Conservation (phyloP, 2,113 vertebrate genomes). For the Hassar affinis region DNA sequence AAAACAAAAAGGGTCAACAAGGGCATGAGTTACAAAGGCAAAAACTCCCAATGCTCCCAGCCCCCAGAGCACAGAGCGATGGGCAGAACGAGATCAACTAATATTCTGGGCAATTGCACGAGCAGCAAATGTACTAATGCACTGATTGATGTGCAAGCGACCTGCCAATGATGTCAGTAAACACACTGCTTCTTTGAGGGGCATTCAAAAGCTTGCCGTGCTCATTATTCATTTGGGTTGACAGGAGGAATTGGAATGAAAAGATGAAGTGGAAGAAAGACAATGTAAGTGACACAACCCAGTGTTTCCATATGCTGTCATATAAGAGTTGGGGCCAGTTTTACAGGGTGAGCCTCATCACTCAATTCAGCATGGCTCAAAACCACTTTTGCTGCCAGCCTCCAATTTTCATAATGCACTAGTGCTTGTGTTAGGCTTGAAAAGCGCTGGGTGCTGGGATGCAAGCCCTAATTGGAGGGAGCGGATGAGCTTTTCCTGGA, state of each 20-base stretch:
- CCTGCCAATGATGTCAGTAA: slow-evolving; percentile 53
- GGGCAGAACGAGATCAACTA: slow-evolving; percentile 29
- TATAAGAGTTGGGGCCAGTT: not conserved
- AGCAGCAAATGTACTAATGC: slow-evolving; percentile 36
- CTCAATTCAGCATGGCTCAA: slow-evolving; percentile 45
- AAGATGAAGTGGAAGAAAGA: not conserved
- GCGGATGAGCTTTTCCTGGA: slow-evolving; percentile 44
- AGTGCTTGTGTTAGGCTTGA: slow-evolving; percentile 35
- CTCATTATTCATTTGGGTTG: slow-evolving; percentile 50
- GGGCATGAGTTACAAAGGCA: slow-evolving; percentile 33
- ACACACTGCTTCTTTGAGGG: slow-evolving; percentile 41
- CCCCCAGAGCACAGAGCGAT: not conserved
- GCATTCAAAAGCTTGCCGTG: slow-evolving; percentile 41
- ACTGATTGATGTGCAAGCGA: slow-evolving; percentile 47
- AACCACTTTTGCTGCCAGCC: slow-evolving; percentile 53
- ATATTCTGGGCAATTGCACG: slow-evolving; percentile 33
- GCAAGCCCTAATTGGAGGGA: slow-evolving; percentile 2
- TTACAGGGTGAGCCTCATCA: slow-evolving; percentile 49
- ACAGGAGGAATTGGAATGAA: slow-evolving; percentile 36
- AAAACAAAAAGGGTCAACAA: slow-evolving; percentile 22
- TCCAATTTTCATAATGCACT: slow-evolving; percentile 60
- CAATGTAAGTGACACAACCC: slow-evolving; percentile 16
- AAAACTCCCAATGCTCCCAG: slow-evolving; percentile 9
- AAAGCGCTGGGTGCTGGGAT: slow-evolving; percentile 30
- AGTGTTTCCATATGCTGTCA: not conserved